Evolutionary conservation across 2,113 vertebrate genomes (phyloP), one percentile per base, ranked within the genome.

Genomic region (Amphiprion ocellaris): DNA sequence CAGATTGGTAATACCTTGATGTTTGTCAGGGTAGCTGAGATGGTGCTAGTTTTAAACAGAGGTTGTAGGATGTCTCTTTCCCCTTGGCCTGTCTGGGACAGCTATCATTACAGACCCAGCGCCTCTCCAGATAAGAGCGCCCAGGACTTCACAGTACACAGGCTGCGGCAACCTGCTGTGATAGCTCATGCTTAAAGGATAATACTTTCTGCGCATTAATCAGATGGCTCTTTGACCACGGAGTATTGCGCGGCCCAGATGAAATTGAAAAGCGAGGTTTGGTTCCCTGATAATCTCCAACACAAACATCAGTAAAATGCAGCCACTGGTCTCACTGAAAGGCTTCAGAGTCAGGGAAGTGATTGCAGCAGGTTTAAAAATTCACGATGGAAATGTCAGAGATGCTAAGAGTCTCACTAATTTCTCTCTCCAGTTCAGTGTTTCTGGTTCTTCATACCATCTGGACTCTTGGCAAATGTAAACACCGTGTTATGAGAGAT

Each of bases 191-290:
- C 84, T 85, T 78, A 82, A 69, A 87, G 82, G 75, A 87, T 86
- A 83, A 87, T 82, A 83, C 68, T 80, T 88, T 85, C 78, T 77
- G 84, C 74, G 74, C 74, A 77, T 87, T 91, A 87, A 84, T 92
- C 86, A 84, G 79, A 80, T 86, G 71, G 59, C 79, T 83, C 69
- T 85, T 84, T 82, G 83, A 86, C 81, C 84, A 74, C 12, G n/a
- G 79, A 82, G 78, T 52, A 67, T 55, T 74, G 69, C 69, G 11
- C 12, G 1, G 37, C 60, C 53, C 60, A 74, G 79, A 68, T 86
- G 77, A 85, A 91, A 86, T 87, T 88, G 74, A 88, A 91, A 87
- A 72, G 64, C 47, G 33, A 52, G 65, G 58, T 77, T 83, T 61
- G 64, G 58, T 24, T 77, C 15, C 33, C 23, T 65, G 77, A 83